Base-by-base conservation (phyloP, 2,888 invertebrate species). In the Scaptodrosophila latifasciaeformis region DNA sequence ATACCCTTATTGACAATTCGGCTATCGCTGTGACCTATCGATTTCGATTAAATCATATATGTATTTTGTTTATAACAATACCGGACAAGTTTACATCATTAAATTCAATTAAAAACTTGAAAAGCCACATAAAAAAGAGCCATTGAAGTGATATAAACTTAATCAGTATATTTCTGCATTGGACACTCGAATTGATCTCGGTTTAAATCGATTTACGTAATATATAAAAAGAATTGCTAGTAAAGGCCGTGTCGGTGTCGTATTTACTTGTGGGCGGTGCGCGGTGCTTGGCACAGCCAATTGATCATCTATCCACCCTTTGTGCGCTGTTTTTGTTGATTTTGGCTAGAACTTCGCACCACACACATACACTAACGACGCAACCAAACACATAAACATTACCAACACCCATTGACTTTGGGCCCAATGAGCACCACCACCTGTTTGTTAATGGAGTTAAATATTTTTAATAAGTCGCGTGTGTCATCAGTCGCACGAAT, bases 41-140 rank as follows among this genome's bases (percentile, higher is more conserved):
- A n/a, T n/a, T n/a, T n/a, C n/a, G n/a, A n/a, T n/a, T n/a, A n/a
- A n/a, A n/a, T n/a, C n/a, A n/a, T n/a, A n/a, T n/a, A n/a, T 52
- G 66, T 39, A 69, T 69, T 67, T 67, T 67, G 67, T 67, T 67
- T 67, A 67, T 67, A 67, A 67, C 63, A 54, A 67, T 51, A 27
- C 52, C 49, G 27, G 12, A 54, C 42, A 7, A 56, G 37, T 30
- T 54, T 54, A 42, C 42, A 19, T n/a, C 31, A 34, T 44, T 13
- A 40, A 60, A 50, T 60, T 64, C 12, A 54, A 64, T 64, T 60
- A 49, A 52, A 48, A 13, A 29, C 48, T 49, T 17, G 31, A 48
- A 43, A 50, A 42, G n/a, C n/a, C n/a, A n/a, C n/a, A n/a, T n/a
- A n/a, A n/a, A n/a, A n/a, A n/a, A n/a, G n/a, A n/a, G n/a, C n/a